A percentile compares a stretch with the other conserved stretches of the same genome.
phyloP scores from a whole-genome alignment of 2,888 invertebrate genomes.

The Meiosimyza decipiens region DNA sequence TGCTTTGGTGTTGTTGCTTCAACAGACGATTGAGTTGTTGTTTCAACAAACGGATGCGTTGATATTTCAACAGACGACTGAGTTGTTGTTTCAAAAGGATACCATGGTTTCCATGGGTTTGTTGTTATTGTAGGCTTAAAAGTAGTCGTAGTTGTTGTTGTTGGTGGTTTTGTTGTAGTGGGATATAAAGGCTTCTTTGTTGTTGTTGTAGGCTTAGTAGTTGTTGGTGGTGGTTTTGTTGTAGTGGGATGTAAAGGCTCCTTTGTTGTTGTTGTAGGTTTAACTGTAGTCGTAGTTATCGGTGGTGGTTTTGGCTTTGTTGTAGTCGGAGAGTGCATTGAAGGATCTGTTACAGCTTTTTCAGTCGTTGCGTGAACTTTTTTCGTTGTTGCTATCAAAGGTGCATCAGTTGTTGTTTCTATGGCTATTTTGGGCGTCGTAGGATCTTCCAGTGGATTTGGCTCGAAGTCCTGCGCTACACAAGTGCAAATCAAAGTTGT shows the following conservation, averaged over 20 bases:
- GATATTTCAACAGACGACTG: too few relatives aligned
- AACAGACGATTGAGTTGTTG: background rate
- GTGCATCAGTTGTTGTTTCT: conserved; percentile 10
- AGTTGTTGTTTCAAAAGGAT: too few relatives aligned
- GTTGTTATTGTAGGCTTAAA: background rate
- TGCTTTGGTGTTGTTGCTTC: background rate
- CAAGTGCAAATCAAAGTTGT: conserved; percentile 13
- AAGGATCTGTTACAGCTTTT: background rate
- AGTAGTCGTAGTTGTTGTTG: background rate
- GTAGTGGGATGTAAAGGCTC: background rate
- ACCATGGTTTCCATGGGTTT: background rate
- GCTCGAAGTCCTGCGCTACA: conserved; percentile 47
- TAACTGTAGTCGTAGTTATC: conserved; percentile 5
- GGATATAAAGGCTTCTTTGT: too few relatives aligned
- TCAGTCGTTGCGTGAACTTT: background rate
- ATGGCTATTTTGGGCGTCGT: conserved; percentile 37
- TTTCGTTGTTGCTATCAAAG: background rate
- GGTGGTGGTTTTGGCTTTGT: background rate
- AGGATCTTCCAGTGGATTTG: conserved; percentile 46
- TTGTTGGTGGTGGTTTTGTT: background rate
- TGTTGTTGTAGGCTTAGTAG: conserved; percentile 12
- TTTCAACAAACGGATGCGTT: background rate
- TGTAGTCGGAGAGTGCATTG: background rate
- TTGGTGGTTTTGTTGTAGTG: background rate
- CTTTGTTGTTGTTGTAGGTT: background rate